These are phyloP conservation scores for Sylvietta virens DNA, from an alignment of 2,113 vertebrate species.

Conservation along the genomic window DNA sequence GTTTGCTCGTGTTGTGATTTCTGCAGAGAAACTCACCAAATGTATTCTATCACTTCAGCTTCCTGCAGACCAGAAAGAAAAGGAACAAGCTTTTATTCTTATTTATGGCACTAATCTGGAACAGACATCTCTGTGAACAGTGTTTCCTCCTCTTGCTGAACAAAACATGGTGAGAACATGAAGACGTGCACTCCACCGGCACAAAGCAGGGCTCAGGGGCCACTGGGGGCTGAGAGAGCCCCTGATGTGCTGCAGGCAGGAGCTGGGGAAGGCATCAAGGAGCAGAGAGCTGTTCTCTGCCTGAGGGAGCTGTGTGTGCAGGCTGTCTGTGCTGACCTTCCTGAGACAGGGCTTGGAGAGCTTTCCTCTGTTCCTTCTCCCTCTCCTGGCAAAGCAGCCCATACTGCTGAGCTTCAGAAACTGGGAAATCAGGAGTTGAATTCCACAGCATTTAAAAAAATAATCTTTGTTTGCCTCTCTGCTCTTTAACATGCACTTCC, in stretches of 20 bases:
- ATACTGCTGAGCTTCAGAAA: neutral
- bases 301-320: neutral
- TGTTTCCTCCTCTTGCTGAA: neutral
- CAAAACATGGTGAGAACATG: neutral
- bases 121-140: neutral
- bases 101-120: neutral
- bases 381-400: neutral
- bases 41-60: neutral
- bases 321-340: neutral
- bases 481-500: neutral
- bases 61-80: neutral
- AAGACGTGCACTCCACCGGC: neutral
- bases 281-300: neutral
- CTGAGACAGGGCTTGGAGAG: neutral
- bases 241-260: neutral
- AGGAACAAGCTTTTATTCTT: neutral
- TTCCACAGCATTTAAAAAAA: neutral
- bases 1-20: neutral
- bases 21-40: neutral
- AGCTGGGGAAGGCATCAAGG: neutral
- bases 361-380: neutral
- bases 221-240: neutral
- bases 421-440: neutral
- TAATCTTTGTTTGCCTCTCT: neutral
- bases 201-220: neutral